phyloP scores from a whole-genome alignment of 2,797 vertebrate genomes.

The Gymnopithys bicolor region DNA sequence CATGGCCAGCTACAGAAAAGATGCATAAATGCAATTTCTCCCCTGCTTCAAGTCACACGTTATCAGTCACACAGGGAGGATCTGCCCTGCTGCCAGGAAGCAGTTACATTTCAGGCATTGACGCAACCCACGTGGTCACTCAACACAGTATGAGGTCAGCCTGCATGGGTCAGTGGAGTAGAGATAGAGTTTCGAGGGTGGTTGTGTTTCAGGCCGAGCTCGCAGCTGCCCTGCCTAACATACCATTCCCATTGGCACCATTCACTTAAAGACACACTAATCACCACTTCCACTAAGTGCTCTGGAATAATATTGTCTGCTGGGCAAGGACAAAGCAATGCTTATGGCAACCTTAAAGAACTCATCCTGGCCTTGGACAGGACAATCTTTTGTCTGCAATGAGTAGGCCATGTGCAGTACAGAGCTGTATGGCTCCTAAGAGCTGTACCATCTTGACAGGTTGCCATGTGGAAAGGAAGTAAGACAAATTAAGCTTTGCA shows the following conservation, averaged over 20 bases:
- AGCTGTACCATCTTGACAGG: background rate
- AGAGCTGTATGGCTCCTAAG: background rate
- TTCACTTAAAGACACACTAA: constrained; percentile 66
- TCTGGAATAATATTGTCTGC: background rate
- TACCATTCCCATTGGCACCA: constrained; percentile 38
- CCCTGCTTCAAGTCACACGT: background rate
- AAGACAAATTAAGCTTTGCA: background rate
- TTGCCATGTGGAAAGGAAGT: background rate
- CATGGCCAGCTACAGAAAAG: background rate
- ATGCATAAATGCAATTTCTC: background rate
- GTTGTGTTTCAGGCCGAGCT: constrained; percentile 80
- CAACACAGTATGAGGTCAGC: constrained; percentile 26
- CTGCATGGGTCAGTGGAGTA: constrained; percentile 25
- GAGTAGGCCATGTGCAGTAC: fast-evolving
- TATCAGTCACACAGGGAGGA: background rate
- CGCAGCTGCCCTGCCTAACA: constrained; percentile 45
- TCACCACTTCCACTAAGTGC: background rate
- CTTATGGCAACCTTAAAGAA: background rate
- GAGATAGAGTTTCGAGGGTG: constrained; percentile 74
- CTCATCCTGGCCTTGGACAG: background rate
- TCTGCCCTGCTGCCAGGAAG: background rate
- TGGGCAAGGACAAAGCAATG: background rate
- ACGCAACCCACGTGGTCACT: background rate
- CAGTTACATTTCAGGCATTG: constrained; percentile 32
- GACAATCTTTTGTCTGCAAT: background rate